A percentile compares a stretch with the other conserved stretches of the same genome.
phyloP scores from a whole-genome alignment of 2,888 invertebrate species.

The Galeruca laticollis region DNA sequence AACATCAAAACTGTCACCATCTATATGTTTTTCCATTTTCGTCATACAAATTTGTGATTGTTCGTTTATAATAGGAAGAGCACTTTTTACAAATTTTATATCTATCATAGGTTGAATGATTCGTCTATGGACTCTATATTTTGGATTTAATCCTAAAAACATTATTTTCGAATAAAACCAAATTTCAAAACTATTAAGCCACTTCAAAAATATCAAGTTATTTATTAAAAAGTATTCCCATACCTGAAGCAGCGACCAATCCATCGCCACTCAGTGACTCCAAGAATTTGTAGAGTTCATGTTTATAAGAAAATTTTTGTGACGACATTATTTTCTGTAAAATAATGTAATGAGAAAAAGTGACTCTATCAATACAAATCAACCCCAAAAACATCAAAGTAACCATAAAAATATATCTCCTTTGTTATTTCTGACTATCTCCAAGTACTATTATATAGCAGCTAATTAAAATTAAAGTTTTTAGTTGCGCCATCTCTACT shows the following conservation, averaged over 20 bases:
- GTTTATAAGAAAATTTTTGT: constrained; percentile 50
- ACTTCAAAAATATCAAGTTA: too few species aligned
- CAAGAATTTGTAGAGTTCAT: constrained; percentile 51
- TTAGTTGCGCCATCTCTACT: too few species aligned
- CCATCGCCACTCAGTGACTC: constrained; percentile 51
- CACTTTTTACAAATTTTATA: constrained; percentile 47
- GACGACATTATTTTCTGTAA: constrained; percentile 55
- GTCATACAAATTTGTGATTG: constrained; percentile 47
- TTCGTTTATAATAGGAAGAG: constrained; percentile 40
- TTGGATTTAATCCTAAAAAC: constrained; percentile 41
- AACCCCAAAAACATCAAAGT: too few species aligned
- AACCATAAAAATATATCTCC: too few species aligned
- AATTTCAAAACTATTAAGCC: too few species aligned
- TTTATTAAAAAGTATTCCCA: background rate
- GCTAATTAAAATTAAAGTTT: too few species aligned
- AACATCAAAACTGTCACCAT: constrained; percentile 49
- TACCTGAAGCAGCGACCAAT: constrained; percentile 53
- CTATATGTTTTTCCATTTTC: constrained; percentile 42
- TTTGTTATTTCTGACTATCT: too few species aligned
- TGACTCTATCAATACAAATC: background rate
- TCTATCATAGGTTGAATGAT: constrained; percentile 53
- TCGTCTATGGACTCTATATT: constrained; percentile 49
- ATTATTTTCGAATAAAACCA: constrained; percentile 4
- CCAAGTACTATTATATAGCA: too few species aligned
- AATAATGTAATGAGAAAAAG: background rate